These are phyloP conservation scores for Drosophila repleta DNA, from an alignment of 1,140 invertebrate genomes.

Conservation along the genomic window DNA sequence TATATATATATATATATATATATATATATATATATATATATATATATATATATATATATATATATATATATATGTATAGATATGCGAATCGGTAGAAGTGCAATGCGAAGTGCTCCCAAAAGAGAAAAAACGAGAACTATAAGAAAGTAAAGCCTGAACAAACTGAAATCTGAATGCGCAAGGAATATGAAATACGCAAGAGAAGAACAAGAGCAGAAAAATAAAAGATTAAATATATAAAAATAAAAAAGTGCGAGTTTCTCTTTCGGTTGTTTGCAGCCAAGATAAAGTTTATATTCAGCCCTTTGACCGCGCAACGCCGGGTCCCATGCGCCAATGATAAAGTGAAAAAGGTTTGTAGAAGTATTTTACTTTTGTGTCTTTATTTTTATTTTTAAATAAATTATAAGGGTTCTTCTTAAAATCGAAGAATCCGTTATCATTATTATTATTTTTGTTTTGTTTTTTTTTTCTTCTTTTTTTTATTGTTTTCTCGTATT, in stretches of 20 bases:
- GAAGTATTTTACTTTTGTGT: slow-evolving; percentile 33
- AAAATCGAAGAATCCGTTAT: slow-evolving; percentile 81
- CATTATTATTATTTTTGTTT: slow-evolving; percentile 40
- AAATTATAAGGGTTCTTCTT: slow-evolving; percentile 83
- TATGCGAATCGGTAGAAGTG: slow-evolving; percentile 26
- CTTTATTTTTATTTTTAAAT: slow-evolving; percentile 77
- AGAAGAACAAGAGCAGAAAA: slow-evolving; percentile 21
- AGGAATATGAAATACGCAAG: slow-evolving; percentile 65
- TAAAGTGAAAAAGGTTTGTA: not conserved
- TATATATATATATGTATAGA: slow-evolving; percentile 1
- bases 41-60: slow-evolving; percentile 15
- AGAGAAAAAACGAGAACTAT: slow-evolving; percentile 11
- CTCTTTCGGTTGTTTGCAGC: too few species aligned
- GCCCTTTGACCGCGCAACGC: too few species aligned
- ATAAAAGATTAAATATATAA: slow-evolving; percentile 30
- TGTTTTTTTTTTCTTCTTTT: slow-evolving; percentile 31
- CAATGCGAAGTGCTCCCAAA: slow-evolving; percentile 1
- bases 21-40: slow-evolving; percentile 15
- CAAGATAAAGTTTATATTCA: not conserved
- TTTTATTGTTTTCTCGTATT: slow-evolving; percentile 30
- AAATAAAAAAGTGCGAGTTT: not conserved
- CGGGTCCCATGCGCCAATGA: too few species aligned
- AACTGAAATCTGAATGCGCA: slow-evolving; percentile 57
- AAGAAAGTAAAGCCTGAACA: slow-evolving; percentile 46
- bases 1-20: slow-evolving; percentile 3